These are phyloP conservation scores for Oostethus manadensis DNA, from an alignment of 2,113 vertebrate species.

Conservation along the genomic window DNA sequence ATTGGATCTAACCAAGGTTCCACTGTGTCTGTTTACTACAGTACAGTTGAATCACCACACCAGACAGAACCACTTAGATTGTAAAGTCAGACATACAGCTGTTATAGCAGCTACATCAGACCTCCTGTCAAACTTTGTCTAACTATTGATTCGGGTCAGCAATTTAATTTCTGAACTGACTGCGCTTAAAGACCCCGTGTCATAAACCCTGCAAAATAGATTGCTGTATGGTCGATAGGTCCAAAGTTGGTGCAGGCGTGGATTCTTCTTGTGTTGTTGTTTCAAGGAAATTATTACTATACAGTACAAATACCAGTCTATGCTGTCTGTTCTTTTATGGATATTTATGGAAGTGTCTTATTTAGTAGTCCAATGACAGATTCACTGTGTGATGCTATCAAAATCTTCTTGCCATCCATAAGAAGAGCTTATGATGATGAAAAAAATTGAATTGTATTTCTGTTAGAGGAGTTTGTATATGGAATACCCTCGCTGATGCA, in stretches of 20 bases:
- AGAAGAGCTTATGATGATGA: background rate
- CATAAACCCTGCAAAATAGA: background rate
- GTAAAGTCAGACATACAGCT: background rate
- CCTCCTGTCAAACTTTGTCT: slow-evolving; percentile 16
- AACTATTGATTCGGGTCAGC: slow-evolving; percentile 15
- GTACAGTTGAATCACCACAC: background rate
- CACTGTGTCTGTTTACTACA: background rate
- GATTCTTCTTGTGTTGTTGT: background rate
- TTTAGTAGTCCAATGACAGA: background rate
- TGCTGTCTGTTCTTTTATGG: background rate
- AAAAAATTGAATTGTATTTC: no score
- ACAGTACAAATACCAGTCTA: background rate
- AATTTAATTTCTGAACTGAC: slow-evolving; percentile 5
- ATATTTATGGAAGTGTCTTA: background rate
- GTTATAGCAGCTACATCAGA: slow-evolving; percentile 1
- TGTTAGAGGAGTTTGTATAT: no score
- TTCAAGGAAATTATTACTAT: background rate
- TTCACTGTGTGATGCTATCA: background rate
- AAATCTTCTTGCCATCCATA: background rate
- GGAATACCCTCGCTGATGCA: no score
- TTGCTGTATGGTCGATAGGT: background rate
- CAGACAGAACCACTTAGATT: slow-evolving; percentile 1
- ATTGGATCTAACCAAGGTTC: no score
- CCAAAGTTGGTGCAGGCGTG: background rate
- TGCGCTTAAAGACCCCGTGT: background rate